Base-by-base conservation (phyloP, 1,140 invertebrate species). In the Bombus sylvicola region DNA sequence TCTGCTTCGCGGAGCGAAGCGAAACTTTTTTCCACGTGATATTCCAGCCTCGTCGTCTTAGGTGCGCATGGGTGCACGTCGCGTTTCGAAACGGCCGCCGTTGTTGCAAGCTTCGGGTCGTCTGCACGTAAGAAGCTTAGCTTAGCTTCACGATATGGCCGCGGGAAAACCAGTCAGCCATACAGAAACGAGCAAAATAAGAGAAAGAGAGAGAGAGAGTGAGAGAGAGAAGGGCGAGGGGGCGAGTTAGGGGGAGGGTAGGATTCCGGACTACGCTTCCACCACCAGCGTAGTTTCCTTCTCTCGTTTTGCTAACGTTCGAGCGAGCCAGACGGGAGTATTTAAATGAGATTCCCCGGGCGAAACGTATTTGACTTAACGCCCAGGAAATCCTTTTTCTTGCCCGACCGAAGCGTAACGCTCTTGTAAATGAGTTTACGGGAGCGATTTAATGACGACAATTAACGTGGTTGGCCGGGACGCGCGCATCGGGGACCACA, bases 281-380 rank as follows among this genome's bases (percentile, higher is more conserved):
- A 66, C 43, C 12, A 18, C 34, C 59, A 34, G 81, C 31, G 43
- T 66, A 69, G 43, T 64, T 62, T 47, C 47, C 57, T 80, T 39
- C 25, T 78, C 41, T 69, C 22, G 8, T 57, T 43, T 47, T 57
- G 9, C 28, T 10, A 43, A 53, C 75, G 31, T 62, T 81, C 34
- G 68, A 62, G 28, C 47, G 69, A 22, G 31, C 69, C 39, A 80
- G 78, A 73, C 69, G 57, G 41, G 41, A 57, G 73, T 85, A 85
- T 85, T 85, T 74, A 85, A 85, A 85, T 81, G 83, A 81, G 77
- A 85, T 80, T 80, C 83, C 37, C 31, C 37, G 83, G 57, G 34
- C 64, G 69, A 81, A 81, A 64, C 41, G 77, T 81, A 66, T 85
- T 85, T 68, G 83, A 81, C 68, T 73, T 81, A 66, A 85, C 25